These are phyloP conservation scores for Phalacrocorax aristotelis DNA, from an alignment of 2,113 vertebrate species.

Conservation along the genomic window DNA sequence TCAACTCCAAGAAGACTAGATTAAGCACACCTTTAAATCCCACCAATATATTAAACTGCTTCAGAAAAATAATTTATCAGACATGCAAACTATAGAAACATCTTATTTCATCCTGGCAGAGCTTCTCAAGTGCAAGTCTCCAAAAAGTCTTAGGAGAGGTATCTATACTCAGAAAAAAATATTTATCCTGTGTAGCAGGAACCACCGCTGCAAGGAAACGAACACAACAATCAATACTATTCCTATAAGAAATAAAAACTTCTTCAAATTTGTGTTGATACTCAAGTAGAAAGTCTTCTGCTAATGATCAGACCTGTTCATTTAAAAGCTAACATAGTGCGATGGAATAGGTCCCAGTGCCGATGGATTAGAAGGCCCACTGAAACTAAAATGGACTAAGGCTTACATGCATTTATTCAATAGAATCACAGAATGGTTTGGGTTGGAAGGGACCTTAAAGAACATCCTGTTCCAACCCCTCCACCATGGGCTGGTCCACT, in stretches of 20 bases:
- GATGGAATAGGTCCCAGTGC: neutral
- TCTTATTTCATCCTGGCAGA: neutral
- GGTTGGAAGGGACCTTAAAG: no score
- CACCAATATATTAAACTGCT: constrained; percentile 14
- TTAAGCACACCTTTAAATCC: constrained; percentile 48
- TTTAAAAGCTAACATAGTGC: neutral
- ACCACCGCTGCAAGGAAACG: neutral
- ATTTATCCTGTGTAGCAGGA: neutral
- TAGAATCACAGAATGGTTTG: no score
- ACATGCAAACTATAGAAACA: neutral
- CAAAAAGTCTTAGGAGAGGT: neutral
- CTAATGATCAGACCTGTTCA: neutral
- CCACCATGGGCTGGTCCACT: no score
- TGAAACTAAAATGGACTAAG: neutral
- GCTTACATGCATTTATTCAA: neutral
- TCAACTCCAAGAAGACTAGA: constrained; percentile 35
- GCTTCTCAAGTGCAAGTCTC: neutral
- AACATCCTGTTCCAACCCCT: no score
- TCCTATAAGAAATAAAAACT: neutral
- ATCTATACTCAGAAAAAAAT: neutral
- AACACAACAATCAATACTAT: neutral
- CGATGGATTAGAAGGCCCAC: neutral
- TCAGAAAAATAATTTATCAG: neutral
- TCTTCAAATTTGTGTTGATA: neutral
- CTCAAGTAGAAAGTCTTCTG: neutral